Percentiles rank a stretch among this genome's conserved stretches.
phyloP scores from a whole-genome alignment of 1,140 invertebrate genomes.

The Sycobia sp. region DNA sequence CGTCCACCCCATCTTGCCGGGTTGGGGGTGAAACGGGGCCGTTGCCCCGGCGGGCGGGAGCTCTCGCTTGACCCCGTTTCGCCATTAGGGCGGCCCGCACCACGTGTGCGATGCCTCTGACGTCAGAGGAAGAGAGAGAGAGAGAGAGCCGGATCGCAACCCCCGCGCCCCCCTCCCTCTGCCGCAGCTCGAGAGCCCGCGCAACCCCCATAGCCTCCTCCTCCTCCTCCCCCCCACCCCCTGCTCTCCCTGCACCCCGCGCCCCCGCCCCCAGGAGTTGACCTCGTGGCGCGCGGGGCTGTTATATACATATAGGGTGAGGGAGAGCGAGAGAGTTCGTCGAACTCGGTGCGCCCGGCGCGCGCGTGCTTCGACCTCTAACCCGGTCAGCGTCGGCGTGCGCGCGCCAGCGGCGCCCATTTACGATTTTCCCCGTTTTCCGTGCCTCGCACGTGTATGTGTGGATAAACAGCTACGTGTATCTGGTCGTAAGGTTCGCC shows the following conservation, averaged over 20 bases:
- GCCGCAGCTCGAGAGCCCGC: no score
- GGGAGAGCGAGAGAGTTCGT: constrained; percentile 51
- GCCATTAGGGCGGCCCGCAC: no score
- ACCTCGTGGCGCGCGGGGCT: constrained; percentile 37
- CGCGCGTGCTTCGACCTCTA: constrained; percentile 48
- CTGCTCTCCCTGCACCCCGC: no score
- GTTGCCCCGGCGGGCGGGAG: constrained; percentile 27
- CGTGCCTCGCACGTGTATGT: no score
- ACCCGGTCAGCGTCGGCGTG: constrained; percentile 50
- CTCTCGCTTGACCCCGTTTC: constrained; percentile 35
- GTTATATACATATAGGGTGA: no score
- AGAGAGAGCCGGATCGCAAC: neutral
- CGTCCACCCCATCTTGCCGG: no score
- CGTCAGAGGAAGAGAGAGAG: constrained; percentile 38
- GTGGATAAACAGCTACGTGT: no score
- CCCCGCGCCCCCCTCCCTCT: neutral
- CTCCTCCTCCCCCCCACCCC: no score
- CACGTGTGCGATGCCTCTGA: constrained; percentile 48
- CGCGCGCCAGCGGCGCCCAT: no score
- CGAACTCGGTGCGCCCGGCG: constrained; percentile 42
- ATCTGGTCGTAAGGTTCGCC: no score
- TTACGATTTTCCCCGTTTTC: constrained; percentile 2
- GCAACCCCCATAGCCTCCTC: no score
- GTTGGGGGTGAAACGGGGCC: no score
- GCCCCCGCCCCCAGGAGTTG: constrained; percentile 44